These are phyloP conservation scores for Heliconius hortense DNA, from an alignment of 2,888 invertebrate species.

Conservation along the genomic window DNA sequence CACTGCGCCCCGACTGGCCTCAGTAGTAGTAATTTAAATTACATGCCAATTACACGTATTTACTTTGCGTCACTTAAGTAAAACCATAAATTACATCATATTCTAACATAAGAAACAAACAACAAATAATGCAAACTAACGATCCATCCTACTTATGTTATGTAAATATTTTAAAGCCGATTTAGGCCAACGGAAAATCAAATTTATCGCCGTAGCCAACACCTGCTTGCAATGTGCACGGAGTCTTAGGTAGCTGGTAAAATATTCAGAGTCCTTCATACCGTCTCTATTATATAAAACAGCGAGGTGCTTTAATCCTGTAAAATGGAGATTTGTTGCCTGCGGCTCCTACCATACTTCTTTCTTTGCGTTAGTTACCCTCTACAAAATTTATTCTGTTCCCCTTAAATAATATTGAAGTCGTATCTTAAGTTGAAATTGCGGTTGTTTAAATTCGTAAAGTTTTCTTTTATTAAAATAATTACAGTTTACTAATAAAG, in stretches of 20 bases:
- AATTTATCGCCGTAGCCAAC: constrained; percentile 35
- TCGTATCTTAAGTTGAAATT: constrained; percentile 42
- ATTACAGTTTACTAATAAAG: constrained; percentile 52
- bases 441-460: constrained; percentile 41
- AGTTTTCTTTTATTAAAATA: constrained; percentile 41
- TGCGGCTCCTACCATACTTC: constrained; percentile 56
- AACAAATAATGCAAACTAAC: neutral
- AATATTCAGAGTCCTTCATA: constrained; percentile 57
- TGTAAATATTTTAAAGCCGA: constrained; percentile 3
- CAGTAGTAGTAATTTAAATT: too few species aligned
- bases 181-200: constrained; percentile 15
- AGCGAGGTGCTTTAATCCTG: constrained; percentile 66
- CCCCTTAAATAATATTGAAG: constrained; percentile 54
- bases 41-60: too few species aligned
- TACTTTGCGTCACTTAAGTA: too few species aligned
- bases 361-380: constrained; percentile 62
- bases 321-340: constrained; percentile 71
- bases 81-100: neutral
- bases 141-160: neutral
- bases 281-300: constrained; percentile 62
- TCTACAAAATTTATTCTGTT: constrained; percentile 60
- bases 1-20: too few species aligned
- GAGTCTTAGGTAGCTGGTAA: constrained; percentile 52
- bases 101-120: neutral
- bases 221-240: constrained; percentile 27